Evolutionary conservation across 2,888 invertebrate genomes (phyloP).

Genomic region (Heteromurus nitidus): DNA sequence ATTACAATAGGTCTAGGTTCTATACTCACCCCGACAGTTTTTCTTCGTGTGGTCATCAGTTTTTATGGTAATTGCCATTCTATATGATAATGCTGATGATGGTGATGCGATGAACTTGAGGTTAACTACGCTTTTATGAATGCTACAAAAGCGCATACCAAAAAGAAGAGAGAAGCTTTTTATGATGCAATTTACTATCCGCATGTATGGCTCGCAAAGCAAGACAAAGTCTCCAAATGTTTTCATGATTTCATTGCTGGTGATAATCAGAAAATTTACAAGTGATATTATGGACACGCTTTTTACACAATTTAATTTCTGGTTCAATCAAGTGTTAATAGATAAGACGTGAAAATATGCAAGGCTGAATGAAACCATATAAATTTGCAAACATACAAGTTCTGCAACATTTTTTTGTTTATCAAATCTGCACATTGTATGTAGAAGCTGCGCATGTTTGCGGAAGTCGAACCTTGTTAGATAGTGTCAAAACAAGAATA

Average conservation of each 20-base stretch:
- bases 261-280: conserved; percentile 35
- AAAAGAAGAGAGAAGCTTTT: neutral
- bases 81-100: conserved; percentile 30
- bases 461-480: neutral
- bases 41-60: conserved; percentile 61
- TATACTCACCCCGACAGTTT: conserved; percentile 13
- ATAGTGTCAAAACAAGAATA: neutral
- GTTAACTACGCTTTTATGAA: conserved; percentile 44
- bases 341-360: conserved; percentile 25
- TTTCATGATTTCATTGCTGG: conserved; percentile 33
- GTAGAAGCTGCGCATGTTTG: too few species aligned
- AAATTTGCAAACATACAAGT: too few species aligned
- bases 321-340: conserved; percentile 49
- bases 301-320: conserved; percentile 32
- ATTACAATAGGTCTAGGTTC: conserved; percentile 27
- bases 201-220: neutral
- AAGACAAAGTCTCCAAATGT: too few species aligned
- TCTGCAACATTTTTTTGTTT: too few species aligned
- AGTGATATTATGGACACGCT: conserved; percentile 9
- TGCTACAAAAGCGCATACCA: neutral
- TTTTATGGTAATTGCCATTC: conserved; percentile 63
- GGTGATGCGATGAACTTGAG: conserved; percentile 56
- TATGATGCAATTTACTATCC: neutral
- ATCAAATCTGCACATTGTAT: too few species aligned
- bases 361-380: too few species aligned